These are phyloP conservation scores for Mechanitis messenoides DNA, from an alignment of 2,888 invertebrate species.

Conservation along the genomic window DNA sequence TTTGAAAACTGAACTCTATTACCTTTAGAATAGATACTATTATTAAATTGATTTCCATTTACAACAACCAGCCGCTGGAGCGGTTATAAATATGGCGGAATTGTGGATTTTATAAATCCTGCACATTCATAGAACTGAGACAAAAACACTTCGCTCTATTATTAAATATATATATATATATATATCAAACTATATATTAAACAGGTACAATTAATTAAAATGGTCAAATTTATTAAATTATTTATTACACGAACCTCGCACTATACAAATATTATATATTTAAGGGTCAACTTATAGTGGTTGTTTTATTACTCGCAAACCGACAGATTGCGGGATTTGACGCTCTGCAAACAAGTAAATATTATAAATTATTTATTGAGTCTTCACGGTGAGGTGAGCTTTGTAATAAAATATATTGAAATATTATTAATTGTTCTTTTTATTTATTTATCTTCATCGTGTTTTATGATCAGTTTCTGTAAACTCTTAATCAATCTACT, in stretches of 20 bases:
- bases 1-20: constrained; percentile 2
- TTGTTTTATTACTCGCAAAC: constrained; percentile 32
- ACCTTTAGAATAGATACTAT: neutral
- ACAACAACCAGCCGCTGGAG: neutral
- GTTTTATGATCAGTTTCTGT: too few species aligned
- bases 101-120: too few species aligned
- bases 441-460: too few species aligned
- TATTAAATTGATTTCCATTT: neutral
- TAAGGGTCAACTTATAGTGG: constrained; percentile 33
- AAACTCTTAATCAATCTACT: too few species aligned
- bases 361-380: constrained; percentile 1
- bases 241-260: neutral
- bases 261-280: constrained; percentile 13
- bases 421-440: too few species aligned
- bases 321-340: constrained; percentile 27
- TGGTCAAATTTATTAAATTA: neutral
- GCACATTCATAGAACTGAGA: constrained; percentile 1
- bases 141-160: too few species aligned
- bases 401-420: neutral
- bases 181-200: neutral
- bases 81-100: neutral
- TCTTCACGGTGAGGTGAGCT: neutral
- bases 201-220: neutral
- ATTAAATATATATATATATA: too few species aligned
- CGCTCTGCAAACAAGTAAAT: constrained; percentile 39